Evolutionary conservation across 2,113 vertebrate genomes (phyloP), one percentile per base, ranked within the genome.

Genomic region (Crocuta crocuta): DNA sequence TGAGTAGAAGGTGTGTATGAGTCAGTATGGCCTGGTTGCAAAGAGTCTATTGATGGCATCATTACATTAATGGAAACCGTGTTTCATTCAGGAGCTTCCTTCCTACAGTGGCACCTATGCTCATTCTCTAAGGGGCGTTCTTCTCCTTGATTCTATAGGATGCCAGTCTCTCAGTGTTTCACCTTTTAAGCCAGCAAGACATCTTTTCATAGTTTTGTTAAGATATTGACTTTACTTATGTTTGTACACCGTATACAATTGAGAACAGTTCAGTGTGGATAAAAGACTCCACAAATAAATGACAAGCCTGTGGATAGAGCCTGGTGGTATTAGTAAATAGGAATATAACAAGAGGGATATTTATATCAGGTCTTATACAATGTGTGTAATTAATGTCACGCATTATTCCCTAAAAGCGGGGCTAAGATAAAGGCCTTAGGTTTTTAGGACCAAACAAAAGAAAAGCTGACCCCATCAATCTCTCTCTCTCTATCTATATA

Each of bases 211-310:
- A 45, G 73, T 35, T 92, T 43, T 55, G 35, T 33, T 33, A 48
- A 31, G 65, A 35, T 84, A 84, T 5, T 68, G 45, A 78, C 31
- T 63, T 91, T 31, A 71, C 68, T 81, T 95, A 48, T 1, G 24
- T 89, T 82, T 94, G 43, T 81, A 48, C 24, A 35, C 68, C 92
- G 70, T 94, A 71, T 55, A 79, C 58, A 87, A 83, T 17, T 93
- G 78, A 90, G 58, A 85, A 94, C 88, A 93, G 45, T 33, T 84
- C 83, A 76, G 66, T 68, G 10, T 83, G 24, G 26, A 55, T 53
- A 43, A 91, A 94, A 97, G 8, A 48, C 80, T 93, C n/a, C 31
- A 33, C 35, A 89, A 63, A 73, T 61, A 82, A 82, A 65, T 86
- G 63, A 66, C 1, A 83, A 85, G 39, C 39, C 80, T 93, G 55